Percentiles rank a stretch among this genome's conserved stretches.
Conservation (phyloP, 2,888 invertebrate genomes). For the Monoplex corrugatus region DNA sequence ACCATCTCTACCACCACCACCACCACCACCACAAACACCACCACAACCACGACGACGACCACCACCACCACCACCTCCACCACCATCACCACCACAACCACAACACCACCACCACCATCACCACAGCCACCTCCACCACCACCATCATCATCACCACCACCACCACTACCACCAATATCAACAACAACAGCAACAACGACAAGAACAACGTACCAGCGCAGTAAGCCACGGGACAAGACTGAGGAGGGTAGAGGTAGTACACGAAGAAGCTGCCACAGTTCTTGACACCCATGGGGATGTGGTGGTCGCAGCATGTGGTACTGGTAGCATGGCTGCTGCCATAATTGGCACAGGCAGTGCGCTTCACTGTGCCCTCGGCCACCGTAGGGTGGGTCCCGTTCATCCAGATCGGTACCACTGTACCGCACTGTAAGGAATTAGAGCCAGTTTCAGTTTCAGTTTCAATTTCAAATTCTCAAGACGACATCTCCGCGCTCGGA, state of each 20-base stretch:
- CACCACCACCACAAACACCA: not conserved
- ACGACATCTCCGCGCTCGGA: too few relatives aligned
- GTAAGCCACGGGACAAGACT: conserved; percentile 47
- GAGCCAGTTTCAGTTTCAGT: too few relatives aligned
- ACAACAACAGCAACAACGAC: not conserved
- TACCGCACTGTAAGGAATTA: conserved; percentile 58
- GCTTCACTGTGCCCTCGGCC: conserved; percentile 43
- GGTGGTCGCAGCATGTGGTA: conserved; percentile 48
- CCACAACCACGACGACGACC: not conserved
- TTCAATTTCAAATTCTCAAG: too few relatives aligned
- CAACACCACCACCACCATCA: not conserved
- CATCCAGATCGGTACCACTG: conserved; percentile 58
- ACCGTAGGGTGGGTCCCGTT: conserved; percentile 51
- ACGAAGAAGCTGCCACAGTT: conserved; percentile 53
- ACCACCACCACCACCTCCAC: not conserved
- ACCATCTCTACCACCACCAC: not conserved
- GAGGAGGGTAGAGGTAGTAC: conserved; percentile 52
- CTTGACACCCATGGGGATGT: conserved; percentile 48
- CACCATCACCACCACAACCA: not conserved
- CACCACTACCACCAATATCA: not conserved
- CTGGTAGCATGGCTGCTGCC: not conserved
- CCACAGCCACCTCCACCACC: not conserved
- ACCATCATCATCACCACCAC: not conserved
- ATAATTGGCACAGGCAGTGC: conserved; percentile 53
- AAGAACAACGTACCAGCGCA: conserved; percentile 39